Conservation (phyloP, 2,113 vertebrate species). For the Ceyx cyanopectus region DNA sequence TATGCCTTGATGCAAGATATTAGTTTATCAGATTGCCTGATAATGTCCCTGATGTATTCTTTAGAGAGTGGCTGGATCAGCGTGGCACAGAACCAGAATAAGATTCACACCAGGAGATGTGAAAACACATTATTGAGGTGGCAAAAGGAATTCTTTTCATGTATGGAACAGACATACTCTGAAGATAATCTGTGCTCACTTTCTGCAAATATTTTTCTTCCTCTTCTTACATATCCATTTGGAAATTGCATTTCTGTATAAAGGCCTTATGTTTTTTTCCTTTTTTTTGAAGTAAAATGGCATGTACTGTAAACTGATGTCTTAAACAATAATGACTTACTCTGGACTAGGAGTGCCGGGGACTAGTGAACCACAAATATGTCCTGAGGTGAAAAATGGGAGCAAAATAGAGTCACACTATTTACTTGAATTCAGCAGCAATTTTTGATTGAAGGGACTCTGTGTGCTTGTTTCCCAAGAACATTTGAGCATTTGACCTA, state of each 20-base stretch:
- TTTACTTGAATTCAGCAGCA: not conserved
- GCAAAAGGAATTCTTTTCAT: not conserved
- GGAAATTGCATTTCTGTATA: not conserved
- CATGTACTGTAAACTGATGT: not conserved
- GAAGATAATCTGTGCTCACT: not conserved
- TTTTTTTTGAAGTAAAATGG: not conserved
- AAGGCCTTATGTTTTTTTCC: not conserved
- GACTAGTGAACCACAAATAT: not conserved
- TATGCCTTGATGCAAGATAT: not conserved
- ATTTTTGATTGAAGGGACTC: not conserved
- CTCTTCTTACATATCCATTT: not conserved
- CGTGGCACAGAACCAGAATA: not conserved
- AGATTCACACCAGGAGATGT: conserved; percentile 5
- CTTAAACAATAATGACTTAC: not conserved
- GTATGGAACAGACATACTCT: not conserved
- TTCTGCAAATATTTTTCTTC: not conserved
- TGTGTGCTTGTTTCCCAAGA: not conserved
- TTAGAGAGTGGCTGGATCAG: not conserved
- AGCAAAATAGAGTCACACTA: not conserved
- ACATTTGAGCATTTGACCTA: not conserved
- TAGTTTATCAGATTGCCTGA: not conserved
- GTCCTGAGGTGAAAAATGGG: not conserved
- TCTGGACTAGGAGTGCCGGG: not conserved
- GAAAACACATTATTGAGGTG: conserved; percentile 4
- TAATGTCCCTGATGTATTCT: conserved; percentile 23